Conservation (phyloP, 2,113 vertebrate genomes). For the Actenoides lindsayi region DNA sequence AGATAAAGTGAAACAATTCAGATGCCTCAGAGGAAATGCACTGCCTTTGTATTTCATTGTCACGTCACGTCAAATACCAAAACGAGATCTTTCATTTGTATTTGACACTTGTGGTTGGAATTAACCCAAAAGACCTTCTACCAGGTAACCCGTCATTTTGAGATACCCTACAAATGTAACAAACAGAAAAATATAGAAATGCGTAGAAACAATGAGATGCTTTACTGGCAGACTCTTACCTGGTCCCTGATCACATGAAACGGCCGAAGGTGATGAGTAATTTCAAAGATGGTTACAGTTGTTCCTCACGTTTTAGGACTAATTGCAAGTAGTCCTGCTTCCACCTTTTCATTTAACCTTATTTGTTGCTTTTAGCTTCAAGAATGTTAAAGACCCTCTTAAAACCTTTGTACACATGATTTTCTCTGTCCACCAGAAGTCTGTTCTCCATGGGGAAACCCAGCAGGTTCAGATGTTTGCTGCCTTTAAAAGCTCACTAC, state of each 20-base stretch:
- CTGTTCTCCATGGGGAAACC: background rate
- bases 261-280: background rate
- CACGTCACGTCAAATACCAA: background rate
- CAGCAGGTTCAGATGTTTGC: background rate
- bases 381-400: background rate
- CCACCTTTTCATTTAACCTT: background rate
- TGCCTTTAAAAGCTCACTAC: background rate
- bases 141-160: background rate
- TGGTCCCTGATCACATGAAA: background rate
- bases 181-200: background rate
- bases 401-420: background rate
- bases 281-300: background rate
- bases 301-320: background rate
- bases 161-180: background rate
- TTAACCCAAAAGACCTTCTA: background rate
- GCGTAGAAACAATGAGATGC: background rate
- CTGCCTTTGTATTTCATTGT: background rate
- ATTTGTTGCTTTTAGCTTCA: background rate
- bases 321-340: background rate
- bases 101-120: background rate
- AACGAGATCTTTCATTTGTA: background rate
- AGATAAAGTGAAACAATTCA: background rate
- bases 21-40: background rate
- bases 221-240: background rate
- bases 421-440: background rate